Conservation (phyloP, 2,797 vertebrate genomes). For the Fistularia tabacaria region DNA sequence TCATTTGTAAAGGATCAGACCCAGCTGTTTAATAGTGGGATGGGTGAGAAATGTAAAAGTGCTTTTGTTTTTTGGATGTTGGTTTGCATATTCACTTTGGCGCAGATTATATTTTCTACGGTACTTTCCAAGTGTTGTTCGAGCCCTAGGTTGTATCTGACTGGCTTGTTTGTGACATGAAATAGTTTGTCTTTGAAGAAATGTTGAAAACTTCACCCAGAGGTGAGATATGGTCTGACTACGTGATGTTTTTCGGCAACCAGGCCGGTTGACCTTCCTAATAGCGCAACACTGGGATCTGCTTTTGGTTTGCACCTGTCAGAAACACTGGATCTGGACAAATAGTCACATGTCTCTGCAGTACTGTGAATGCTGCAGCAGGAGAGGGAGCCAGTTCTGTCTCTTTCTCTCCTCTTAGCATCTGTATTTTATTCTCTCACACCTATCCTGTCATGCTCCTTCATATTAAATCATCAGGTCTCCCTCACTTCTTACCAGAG, state of each 20-base stretch:
- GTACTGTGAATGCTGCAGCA: background rate
- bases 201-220: too few species aligned
- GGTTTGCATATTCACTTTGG: too few species aligned
- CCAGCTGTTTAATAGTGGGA: too few species aligned
- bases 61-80: too few species aligned
- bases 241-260: slow-evolving; percentile 4
- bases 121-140: too few species aligned
- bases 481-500: background rate
- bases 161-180: too few species aligned
- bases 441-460: background rate
- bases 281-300: slow-evolving; percentile 8
- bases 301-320: slow-evolving; percentile 34
- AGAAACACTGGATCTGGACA: slow-evolving; percentile 10
- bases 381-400: background rate
- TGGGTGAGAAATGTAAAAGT: too few species aligned
- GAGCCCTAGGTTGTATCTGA: too few species aligned
- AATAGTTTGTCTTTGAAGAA: too few species aligned
- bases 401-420: slow-evolving; percentile 1
- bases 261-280: background rate
- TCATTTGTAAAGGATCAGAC: slow-evolving; percentile 16
- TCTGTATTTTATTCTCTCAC: too few species aligned
- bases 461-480: background rate
- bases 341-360: slow-evolving; percentile 6
- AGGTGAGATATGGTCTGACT: background rate
- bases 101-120: too few species aligned